These are phyloP conservation scores for Rhamphomyia laevipes DNA, from an alignment of 2,888 invertebrate genomes.

Conservation along the genomic window DNA sequence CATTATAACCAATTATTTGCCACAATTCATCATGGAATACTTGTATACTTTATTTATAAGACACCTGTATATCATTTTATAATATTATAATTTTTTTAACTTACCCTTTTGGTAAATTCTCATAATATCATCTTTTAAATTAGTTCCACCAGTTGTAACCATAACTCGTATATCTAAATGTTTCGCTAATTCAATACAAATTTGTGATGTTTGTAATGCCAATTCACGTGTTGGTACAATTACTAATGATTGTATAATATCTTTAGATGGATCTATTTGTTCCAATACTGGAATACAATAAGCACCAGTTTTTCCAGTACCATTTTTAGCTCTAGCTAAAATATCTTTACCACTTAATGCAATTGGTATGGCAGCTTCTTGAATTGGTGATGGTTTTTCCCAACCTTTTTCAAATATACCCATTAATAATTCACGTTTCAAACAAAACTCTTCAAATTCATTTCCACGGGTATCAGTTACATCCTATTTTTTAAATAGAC, in stretches of 20 bases:
- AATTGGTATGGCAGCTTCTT: slow-evolving; percentile 98
- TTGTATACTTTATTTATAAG: no score
- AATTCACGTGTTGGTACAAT: slow-evolving; percentile 98
- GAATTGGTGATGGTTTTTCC: slow-evolving; percentile 99
- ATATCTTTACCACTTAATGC: slow-evolving; percentile 96
- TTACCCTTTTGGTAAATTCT: slow-evolving; percentile 95
- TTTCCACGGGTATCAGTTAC: slow-evolving; percentile 98
- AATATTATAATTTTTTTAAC: background rate
- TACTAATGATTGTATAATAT: slow-evolving; percentile 93
- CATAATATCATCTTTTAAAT: slow-evolving; percentile 97
- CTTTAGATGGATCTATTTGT: slow-evolving; percentile 79
- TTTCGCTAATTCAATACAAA: slow-evolving; percentile 96
- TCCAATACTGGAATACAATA: slow-evolving; percentile 98
- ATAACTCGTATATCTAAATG: slow-evolving; percentile 95
- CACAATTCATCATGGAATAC: no score
- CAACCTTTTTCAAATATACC: slow-evolving; percentile 99
- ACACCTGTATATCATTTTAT: no score
- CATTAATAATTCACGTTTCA: slow-evolving; percentile 95
- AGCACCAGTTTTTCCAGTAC: slow-evolving; percentile 98
- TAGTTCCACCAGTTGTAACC: slow-evolving; percentile 99
- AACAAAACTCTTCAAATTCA: slow-evolving; percentile 98
- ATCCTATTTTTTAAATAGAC: slow-evolving; percentile 52
- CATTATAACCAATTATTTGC: no score
- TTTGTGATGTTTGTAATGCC: slow-evolving; percentile 98
- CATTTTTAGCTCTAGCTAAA: slow-evolving; percentile 97